Base-by-base conservation (phyloP, 2,797 vertebrate genomes). In the Arnoldichthys spilopterus region DNA sequence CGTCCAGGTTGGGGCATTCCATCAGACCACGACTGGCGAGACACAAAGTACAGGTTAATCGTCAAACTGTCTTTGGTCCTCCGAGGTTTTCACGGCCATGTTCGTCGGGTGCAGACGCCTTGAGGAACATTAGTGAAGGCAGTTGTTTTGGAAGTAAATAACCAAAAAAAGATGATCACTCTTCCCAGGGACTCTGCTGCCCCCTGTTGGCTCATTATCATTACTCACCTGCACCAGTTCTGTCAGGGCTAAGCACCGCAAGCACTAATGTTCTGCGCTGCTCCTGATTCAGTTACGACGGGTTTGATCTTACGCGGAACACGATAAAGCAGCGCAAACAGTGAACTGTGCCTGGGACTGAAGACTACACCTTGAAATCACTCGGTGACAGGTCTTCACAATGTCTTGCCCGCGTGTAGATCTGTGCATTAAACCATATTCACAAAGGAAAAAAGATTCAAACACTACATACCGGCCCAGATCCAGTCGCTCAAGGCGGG, bases 1-100 rank as follows among this genome's bases (percentile, higher is more conserved):
- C 88, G 34, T 93, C 92, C 4, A 99, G 92, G 82, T 95, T 77
- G 4, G 98, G 98, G 71, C 96, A 96, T 45, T 94, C 92, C 2
- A 93, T 92, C 86, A 99, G 86, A 73, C 93, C 92, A 30, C 91
- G 94, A 83, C 98, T 99, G 81, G 30, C 47, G 34, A 73, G 37
- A 13, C 20, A 43, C 16, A 76, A 62, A 62, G 18, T 56, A 9
- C 45, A 40, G 37, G 9, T 45, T 45, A 45, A 45, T 45, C 43
- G 13, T 12, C 43, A 4, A 40, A 45, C 43, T 51, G 16, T 49
- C 12, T 40, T 40, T 40, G 7, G 37, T 40, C 37, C 12, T 40
- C 37, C 12, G 12, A 40, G 37, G 7, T 40, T 40, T 40, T 11
- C 37, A 9, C 8, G 8, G 5, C 2, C 4, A 28, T 37, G 59